Evolutionary conservation across 2,797 vertebrate species (phyloP).

Genomic region (Allobates femoralis): DNA sequence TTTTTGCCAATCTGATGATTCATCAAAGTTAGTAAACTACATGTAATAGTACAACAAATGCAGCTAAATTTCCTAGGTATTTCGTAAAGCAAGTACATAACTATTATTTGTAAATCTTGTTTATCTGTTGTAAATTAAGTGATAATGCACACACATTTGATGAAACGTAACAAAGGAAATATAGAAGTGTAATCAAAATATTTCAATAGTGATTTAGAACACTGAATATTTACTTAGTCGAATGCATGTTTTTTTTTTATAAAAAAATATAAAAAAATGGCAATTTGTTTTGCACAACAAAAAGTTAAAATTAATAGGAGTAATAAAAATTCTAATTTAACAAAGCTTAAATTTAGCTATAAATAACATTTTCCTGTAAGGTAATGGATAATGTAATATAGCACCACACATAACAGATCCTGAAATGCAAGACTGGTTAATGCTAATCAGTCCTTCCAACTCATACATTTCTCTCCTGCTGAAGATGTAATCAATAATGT

Average conservation of each 20-base stretch:
- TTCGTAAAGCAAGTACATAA: neutral
- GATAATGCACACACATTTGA: neutral
- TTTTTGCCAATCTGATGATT: neutral
- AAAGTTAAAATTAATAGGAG: neutral
- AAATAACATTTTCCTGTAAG: conserved; percentile 10
- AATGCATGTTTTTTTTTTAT: too few relatives aligned
- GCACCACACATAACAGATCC: neutral
- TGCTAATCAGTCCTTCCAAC: conserved; percentile 43
- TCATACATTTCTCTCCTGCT: conserved; percentile 40
- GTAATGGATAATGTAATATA: neutral
- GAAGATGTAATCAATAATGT: conserved; percentile 48
- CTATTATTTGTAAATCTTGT: neutral
- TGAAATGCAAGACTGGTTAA: conserved; percentile 28
- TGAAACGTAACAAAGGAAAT: too few relatives aligned
- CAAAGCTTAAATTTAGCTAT: neutral
- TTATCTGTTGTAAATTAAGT: neutral
- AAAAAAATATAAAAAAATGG: too few relatives aligned
- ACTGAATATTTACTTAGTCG: neutral
- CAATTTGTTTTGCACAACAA: neutral
- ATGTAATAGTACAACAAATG: conserved; percentile 5
- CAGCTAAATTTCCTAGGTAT: neutral
- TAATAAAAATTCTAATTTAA: neutral
- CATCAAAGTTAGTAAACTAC: neutral
- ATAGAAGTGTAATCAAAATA: too few relatives aligned
- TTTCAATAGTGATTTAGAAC: neutral